A percentile compares a stretch with the other conserved stretches of the same genome.
These are phyloP conservation scores for Aurelia aurita complex sp. Pacific DNA, from an alignment of 30 jellyfish, hydroid and myxozoan species.

Conservation along the genomic window DNA sequence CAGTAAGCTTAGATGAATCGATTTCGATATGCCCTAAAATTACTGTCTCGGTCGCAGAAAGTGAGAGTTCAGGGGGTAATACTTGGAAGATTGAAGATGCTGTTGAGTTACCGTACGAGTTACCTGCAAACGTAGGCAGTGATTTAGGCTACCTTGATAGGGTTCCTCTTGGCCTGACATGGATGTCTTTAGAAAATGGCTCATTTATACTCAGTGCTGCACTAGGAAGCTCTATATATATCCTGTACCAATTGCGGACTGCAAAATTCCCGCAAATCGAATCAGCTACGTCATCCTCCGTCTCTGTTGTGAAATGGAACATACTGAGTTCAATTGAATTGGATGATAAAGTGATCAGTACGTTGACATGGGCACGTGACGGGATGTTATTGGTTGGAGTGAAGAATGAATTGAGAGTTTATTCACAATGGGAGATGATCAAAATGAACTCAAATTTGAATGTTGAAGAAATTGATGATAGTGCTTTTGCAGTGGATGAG, in stretches of 20 bases:
- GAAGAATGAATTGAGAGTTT: constrained; percentile 92
- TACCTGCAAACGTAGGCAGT: constrained; percentile 34
- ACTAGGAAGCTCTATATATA: constrained; percentile 50
- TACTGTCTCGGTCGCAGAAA: constrained; percentile 60
- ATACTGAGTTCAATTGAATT: constrained; percentile 61
- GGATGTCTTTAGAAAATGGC: constrained; percentile 97
- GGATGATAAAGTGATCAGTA: constrained; percentile 63
- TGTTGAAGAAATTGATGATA: background rate
- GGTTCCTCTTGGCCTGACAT: constrained; percentile 75
- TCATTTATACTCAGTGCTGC: constrained; percentile 87
- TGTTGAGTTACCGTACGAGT: constrained; percentile 37
- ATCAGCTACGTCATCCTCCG: constrained; percentile 55
- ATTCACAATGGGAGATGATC: constrained; percentile 95
- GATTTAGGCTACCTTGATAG: constrained; percentile 34
- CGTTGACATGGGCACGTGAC: constrained; percentile 96
- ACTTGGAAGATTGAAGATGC: constrained; percentile 80
- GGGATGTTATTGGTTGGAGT: constrained; percentile 97
- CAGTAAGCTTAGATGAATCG: constrained; percentile 6
- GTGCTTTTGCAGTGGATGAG: constrained; percentile 24
- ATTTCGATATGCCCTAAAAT: constrained; percentile 3
- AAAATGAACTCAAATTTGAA: constrained; percentile 16
- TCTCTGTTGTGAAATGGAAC: constrained; percentile 71
- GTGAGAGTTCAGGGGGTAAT: constrained; percentile 93
- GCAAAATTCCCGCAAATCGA: constrained; percentile 40
- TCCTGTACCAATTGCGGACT: constrained; percentile 44